Base-by-base conservation (phyloP, 2,113 vertebrate genomes). In the Notothenia coriiceps region DNA sequence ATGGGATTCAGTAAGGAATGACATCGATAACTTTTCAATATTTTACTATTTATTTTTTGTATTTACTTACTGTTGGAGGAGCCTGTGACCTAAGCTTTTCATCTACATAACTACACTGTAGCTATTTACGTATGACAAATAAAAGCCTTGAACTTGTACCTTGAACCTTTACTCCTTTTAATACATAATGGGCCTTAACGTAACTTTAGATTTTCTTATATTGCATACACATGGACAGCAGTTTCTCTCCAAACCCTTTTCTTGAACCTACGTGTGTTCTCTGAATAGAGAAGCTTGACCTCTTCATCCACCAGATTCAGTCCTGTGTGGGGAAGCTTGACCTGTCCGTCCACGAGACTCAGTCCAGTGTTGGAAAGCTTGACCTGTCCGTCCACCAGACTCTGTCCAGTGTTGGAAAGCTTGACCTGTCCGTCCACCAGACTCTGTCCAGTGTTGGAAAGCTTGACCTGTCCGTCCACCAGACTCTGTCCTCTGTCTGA, bases 241-340 rank as follows among this genome's bases (percentile, higher is more conserved):
- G 35, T 60, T 61, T 10, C 17, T 40, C n/a, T 61, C 29, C 14
- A 17, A 33, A 51, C 49, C 12, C 11, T 4, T 40, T 40, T 40
- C 35, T 40, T 20, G 52, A 67, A 84, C 74, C 10, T 89, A 98
- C 97, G 20, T 14, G 90, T 92, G 59, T 92, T 80, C 2, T 95
- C 95, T 1, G 94, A 94, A 40, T 92, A 92, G 88, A 96, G 94
- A 51, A 95, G 7, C 11, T 89, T 91, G 0, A 83, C 71, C 25
- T 95, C 94, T 70, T 96, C 35, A 40, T 40, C 35, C 35, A 40
- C 35, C 35, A 40, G 35, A 40, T 1, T 40, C 35, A 40, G 35
- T 40, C 35, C 35, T 40, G 35, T 40, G 35, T 40, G 35, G 35
- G 12, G 60, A 12, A 71, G 52, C 25, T 93, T 92, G 1, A 87